Conservation (phyloP, 2,113 vertebrate genomes). For the Rafetus swinhoei region DNA sequence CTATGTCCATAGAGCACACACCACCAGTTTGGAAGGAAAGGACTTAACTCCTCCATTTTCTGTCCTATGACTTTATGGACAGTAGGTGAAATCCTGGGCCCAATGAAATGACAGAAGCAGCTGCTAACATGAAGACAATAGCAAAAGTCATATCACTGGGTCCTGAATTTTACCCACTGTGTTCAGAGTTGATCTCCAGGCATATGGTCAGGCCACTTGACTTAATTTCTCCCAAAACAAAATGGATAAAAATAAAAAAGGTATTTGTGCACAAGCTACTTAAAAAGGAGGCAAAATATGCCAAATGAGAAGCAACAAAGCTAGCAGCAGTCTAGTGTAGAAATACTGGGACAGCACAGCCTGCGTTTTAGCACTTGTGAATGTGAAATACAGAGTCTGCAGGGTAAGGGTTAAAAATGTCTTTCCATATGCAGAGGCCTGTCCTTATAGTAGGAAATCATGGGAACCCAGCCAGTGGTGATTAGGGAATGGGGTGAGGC, state of each 20-base stretch:
- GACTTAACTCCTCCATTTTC: not conserved
- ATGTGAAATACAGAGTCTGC: not conserved
- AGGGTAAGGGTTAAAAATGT: not conserved
- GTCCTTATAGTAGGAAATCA: not conserved
- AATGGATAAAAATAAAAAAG: not conserved
- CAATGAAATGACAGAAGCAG: not conserved
- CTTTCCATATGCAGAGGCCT: not conserved
- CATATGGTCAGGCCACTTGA: not conserved
- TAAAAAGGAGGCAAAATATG: not conserved
- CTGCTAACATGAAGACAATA: rapidly evolving
- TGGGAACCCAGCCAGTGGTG: not conserved
- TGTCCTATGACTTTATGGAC: not conserved
- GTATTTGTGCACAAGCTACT: not conserved
- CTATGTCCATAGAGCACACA: rapidly evolving
- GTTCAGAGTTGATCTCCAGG: not conserved
- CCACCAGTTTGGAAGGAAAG: not conserved
- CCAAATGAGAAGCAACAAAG: not conserved
- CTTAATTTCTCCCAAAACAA: not conserved
- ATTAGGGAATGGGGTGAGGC: not conserved
- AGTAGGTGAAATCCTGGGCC: not conserved
- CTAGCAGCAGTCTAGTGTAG: not conserved
- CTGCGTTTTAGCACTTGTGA: not conserved
- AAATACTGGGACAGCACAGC: not conserved
- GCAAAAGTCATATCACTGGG: not conserved
- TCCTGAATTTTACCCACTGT: not conserved